phyloP scores from a whole-genome alignment of 2,888 invertebrate genomes.

The Steinernema carpocapsae region DNA sequence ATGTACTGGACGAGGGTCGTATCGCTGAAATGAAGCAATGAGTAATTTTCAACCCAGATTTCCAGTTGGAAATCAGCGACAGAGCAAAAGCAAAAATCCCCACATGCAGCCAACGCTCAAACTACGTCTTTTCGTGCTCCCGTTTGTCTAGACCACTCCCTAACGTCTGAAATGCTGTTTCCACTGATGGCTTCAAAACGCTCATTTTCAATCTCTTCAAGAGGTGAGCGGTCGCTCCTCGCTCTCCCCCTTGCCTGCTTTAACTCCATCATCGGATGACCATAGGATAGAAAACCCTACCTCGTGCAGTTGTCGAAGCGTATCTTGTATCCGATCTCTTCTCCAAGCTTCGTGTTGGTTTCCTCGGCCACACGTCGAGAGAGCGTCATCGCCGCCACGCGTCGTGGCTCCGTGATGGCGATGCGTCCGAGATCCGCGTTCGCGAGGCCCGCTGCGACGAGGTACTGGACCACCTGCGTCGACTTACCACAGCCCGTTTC shows the following conservation, averaged over 20 bases:
- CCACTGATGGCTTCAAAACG: no score
- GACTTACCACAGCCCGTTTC: conserved; percentile 93
- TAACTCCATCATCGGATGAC: no score
- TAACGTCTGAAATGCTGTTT: no score
- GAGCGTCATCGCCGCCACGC: conserved; percentile 87
- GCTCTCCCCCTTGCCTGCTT: no score
- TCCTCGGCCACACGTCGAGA: conserved; percentile 88
- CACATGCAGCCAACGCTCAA: no score
- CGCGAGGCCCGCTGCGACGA: conserved; percentile 83
- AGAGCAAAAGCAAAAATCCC: no score
- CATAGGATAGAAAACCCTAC: neutral
- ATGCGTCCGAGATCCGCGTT: conserved; percentile 77
- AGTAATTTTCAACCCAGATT: neutral
- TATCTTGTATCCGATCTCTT: conserved; percentile 83
- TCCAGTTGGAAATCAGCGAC: no score
- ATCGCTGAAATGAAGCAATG: neutral
- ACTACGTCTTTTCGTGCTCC: no score
- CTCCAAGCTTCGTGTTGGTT: conserved; percentile 79
- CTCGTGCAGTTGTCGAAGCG: conserved; percentile 72
- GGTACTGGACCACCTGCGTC: conserved; percentile 86
- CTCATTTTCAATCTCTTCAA: no score
- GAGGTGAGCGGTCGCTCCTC: no score
- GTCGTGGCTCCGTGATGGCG: conserved; percentile 87
- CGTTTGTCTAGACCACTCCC: no score
- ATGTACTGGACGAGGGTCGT: conserved; percentile 77